Conservation (phyloP, 2,113 vertebrate species). For the Anguilla japonica region DNA sequence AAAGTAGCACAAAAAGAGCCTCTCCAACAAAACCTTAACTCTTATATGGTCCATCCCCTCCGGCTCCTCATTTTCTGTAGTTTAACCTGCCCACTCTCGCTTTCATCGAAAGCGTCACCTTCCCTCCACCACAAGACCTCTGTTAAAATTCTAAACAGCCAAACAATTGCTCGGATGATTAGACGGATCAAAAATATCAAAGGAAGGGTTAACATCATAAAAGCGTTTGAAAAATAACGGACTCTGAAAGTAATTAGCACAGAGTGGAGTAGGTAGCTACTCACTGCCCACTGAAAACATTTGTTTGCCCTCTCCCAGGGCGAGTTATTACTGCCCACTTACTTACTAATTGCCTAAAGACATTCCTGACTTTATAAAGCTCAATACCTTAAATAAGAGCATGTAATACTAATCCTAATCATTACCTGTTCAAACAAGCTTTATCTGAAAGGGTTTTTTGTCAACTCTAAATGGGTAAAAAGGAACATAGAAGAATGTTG, state of each 20-base stretch:
- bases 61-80: neutral
- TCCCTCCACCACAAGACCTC: neutral
- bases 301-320: neutral
- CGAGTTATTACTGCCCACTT: slow-evolving; percentile 25
- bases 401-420: neutral
- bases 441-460: neutral
- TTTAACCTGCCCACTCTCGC: neutral
- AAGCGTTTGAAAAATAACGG: neutral
- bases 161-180: neutral
- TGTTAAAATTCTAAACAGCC: neutral
- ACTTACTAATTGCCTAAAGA: slow-evolving; percentile 14
- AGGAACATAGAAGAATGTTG: no score
- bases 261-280: slow-evolving; percentile 7
- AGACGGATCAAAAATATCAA: neutral
- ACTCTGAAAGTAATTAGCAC: neutral
- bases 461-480: neutral
- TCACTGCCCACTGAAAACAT: slow-evolving; percentile 26
- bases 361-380: slow-evolving; percentile 1
- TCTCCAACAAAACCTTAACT: neutral
- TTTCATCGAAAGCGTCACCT: neutral
- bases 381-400: slow-evolving; percentile 9
- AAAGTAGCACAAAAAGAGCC: neutral
- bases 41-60: neutral
- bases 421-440: neutral
- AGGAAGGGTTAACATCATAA: slow-evolving; percentile 10